phyloP scores from a whole-genome alignment of 1,140 invertebrate genomes.

The Drosophila elegans region DNA sequence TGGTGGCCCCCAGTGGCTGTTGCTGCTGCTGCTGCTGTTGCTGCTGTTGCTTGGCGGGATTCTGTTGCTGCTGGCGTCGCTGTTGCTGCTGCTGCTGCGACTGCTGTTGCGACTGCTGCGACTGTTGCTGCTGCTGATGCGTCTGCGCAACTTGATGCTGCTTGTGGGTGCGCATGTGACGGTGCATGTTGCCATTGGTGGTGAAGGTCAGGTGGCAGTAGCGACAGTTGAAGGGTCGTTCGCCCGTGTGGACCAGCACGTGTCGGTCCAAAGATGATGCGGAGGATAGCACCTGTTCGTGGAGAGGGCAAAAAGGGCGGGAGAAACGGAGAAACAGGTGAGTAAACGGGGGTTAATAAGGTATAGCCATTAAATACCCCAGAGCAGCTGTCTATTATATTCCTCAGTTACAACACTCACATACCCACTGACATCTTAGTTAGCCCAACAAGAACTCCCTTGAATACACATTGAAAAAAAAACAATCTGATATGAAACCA shows the following conservation, averaged over 20 bases:
- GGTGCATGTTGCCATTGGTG: conserved; percentile 95
- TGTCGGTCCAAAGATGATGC: conserved; percentile 92
- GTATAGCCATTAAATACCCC: neutral
- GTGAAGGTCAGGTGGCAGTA: conserved; percentile 93
- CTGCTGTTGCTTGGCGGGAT: conserved; percentile 36
- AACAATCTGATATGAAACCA: no score
- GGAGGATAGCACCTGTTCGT: conserved; percentile 88
- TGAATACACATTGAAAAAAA: no score
- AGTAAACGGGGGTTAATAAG: conserved; percentile 12
- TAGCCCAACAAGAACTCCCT: no score
- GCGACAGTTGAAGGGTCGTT: conserved; percentile 91
- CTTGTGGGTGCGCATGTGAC: conserved; percentile 91
- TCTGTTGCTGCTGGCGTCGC: conserved; percentile 8
- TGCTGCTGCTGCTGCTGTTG: no score
- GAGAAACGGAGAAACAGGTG: conserved; percentile 12
- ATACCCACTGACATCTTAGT: no score
- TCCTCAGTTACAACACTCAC: neutral
- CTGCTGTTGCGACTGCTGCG: conserved; percentile 26
- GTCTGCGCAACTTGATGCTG: conserved; percentile 84
- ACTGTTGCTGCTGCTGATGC: conserved; percentile 46
- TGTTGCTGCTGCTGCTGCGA: conserved; percentile 26
- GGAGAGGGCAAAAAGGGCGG: neutral
- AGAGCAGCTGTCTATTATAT: neutral
- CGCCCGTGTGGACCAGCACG: conserved; percentile 90
- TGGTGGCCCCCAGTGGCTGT: conserved; percentile 17